Evolutionary conservation across 1,140 invertebrate genomes (phyloP).

Genomic region (Bathynomus jamesi): DNA sequence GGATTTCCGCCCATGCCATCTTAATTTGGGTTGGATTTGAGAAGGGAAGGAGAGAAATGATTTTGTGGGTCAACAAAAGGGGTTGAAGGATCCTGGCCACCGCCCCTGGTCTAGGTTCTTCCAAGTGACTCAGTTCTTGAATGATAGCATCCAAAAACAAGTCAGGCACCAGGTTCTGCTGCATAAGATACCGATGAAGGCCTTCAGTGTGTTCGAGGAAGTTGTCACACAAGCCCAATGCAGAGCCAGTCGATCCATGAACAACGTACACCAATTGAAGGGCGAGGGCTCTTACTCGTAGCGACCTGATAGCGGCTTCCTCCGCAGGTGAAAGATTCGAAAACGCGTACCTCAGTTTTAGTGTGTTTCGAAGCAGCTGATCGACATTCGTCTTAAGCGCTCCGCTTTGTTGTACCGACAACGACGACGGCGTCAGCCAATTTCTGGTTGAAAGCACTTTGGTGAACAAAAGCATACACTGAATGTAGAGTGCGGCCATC

Average conservation of each 20-base stretch:
- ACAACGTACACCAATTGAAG: slow-evolving; percentile 71
- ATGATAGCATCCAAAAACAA: slow-evolving; percentile 71
- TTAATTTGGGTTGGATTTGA: slow-evolving; percentile 51
- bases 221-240: slow-evolving; percentile 54
- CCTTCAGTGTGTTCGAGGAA: slow-evolving; percentile 55
- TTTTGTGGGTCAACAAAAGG: slow-evolving; percentile 53
- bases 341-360: slow-evolving; percentile 73
- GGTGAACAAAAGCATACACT: slow-evolving; percentile 46
- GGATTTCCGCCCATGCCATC: slow-evolving; percentile 70
- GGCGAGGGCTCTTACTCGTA: slow-evolving; percentile 72
- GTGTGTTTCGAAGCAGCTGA: slow-evolving; percentile 59
- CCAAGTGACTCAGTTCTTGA: slow-evolving; percentile 62
- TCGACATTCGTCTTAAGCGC: slow-evolving; percentile 51
- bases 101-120: slow-evolving; percentile 74
- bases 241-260: slow-evolving; percentile 53
- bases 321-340: slow-evolving; percentile 66
- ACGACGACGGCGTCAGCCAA: slow-evolving; percentile 47
- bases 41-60: slow-evolving; percentile 45
- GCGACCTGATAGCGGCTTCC: slow-evolving; percentile 66
- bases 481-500: slow-evolving; percentile 74
- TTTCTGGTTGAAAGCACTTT: slow-evolving; percentile 44
- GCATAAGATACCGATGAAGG: slow-evolving; percentile 42
- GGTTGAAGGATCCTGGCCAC: slow-evolving; percentile 72
- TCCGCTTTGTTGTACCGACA: slow-evolving; percentile 47
- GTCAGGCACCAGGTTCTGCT: slow-evolving; percentile 45